Percentiles rank a stretch among this genome's conserved stretches.
These are phyloP conservation scores for Phthorimaea operculella DNA, from an alignment of 1,140 invertebrate genomes.

Conservation along the genomic window DNA sequence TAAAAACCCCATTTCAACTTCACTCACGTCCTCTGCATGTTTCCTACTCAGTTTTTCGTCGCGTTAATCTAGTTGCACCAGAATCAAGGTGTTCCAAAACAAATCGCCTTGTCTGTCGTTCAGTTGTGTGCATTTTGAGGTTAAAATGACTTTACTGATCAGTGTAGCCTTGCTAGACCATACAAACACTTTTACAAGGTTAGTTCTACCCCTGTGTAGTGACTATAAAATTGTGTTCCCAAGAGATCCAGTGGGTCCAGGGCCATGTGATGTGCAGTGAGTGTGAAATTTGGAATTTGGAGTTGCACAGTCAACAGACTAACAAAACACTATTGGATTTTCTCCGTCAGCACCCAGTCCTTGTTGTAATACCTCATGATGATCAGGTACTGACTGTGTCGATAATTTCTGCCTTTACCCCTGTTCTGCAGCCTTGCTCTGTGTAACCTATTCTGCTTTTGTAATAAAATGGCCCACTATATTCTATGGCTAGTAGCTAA, in stretches of 20 bases:
- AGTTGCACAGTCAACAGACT: no score
- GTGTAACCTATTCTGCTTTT: no score
- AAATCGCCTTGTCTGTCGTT: slow-evolving; percentile 39
- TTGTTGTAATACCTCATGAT: no score
- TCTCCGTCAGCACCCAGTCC: no score
- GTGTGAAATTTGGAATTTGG: not conserved
- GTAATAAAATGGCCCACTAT: no score
- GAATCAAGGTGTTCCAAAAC: slow-evolving; percentile 45
- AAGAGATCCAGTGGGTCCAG: not conserved
- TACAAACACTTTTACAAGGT: not conserved
- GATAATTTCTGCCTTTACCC: no score
- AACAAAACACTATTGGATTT: no score
- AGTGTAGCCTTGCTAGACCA: not conserved
- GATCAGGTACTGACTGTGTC: no score
- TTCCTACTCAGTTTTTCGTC: slow-evolving; percentile 9
- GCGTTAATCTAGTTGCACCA: slow-evolving; percentile 33
- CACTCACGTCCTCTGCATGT: no score
- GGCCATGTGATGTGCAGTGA: not conserved
- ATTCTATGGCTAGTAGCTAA: no score
- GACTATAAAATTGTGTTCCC: not conserved
- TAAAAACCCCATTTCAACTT: slow-evolving; percentile 30
- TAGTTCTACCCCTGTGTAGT: not conserved
- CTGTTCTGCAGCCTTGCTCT: no score
- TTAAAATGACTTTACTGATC: slow-evolving; percentile 32
- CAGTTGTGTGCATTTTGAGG: slow-evolving; percentile 60